These are phyloP conservation scores for Anorthoa munda DNA, from an alignment of 2,888 invertebrate genomes.

Conservation along the genomic window DNA sequence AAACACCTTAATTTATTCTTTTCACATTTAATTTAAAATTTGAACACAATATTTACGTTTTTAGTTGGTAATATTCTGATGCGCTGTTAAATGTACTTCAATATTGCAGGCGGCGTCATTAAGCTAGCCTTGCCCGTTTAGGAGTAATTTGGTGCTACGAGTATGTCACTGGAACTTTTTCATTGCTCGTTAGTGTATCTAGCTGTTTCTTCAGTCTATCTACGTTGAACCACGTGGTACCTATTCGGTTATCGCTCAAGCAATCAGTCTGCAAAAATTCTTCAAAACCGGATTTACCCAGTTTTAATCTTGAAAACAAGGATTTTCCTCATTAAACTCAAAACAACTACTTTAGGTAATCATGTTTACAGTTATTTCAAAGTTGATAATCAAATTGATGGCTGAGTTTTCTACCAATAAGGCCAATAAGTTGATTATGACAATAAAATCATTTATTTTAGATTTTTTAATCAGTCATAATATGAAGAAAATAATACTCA, in stretches of 20 bases:
- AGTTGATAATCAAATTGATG: constrained; percentile 16
- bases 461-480: background rate
- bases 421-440: constrained; percentile 12
- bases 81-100: too few species aligned
- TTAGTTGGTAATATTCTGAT: too few species aligned
- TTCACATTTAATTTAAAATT: too few species aligned
- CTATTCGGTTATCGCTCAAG: background rate
- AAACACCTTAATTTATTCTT: too few species aligned
- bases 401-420: constrained; percentile 3
- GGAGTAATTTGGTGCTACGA: too few species aligned
- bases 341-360: constrained; percentile 18
- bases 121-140: too few species aligned
- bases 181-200: too few species aligned
- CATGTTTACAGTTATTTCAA: constrained; percentile 3
- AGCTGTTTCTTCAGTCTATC: background rate
- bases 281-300: constrained; percentile 11
- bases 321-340: constrained; percentile 19
- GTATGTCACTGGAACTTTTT: too few species aligned
- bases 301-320: constrained; percentile 14
- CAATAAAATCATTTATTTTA: background rate
- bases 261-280: background rate
- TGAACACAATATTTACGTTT: too few species aligned
- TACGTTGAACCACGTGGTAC: background rate
- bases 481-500: too few species aligned
- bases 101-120: too few species aligned